These are phyloP conservation scores for Amphipyra berbera DNA, from an alignment of 2,888 invertebrate genomes.

Conservation along the genomic window DNA sequence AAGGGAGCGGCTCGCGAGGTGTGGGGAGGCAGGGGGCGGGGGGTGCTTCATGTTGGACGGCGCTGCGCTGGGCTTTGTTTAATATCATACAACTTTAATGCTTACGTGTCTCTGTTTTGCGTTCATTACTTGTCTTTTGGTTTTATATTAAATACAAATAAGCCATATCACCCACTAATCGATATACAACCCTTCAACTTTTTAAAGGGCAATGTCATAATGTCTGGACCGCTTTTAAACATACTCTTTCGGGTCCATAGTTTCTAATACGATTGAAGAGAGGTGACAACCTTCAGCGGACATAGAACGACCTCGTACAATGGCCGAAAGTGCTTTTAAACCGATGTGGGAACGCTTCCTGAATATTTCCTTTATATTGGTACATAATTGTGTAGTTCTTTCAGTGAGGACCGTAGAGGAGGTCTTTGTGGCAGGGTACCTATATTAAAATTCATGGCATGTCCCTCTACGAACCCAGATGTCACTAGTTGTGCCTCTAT, in stretches of 20 bases:
- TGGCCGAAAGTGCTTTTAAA: constrained; percentile 17
- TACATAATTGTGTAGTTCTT: constrained; percentile 28
- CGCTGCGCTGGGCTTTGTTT: constrained; percentile 53
- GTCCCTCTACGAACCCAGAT: constrained; percentile 15
- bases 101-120: constrained; percentile 34
- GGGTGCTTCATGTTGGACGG: constrained; percentile 26
- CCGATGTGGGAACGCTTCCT: constrained; percentile 5
- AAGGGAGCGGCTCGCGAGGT: constrained; percentile 22
- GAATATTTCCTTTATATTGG: constrained; percentile 26
- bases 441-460: constrained; percentile 13
- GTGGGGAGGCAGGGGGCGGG: neutral
- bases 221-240: too few species aligned
- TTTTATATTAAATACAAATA: neutral
- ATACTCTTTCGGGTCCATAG: too few species aligned
- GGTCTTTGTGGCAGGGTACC: neutral
- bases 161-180: too few species aligned
- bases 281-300: constrained; percentile 5
- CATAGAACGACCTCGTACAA: constrained; percentile 2
- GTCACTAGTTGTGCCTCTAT: constrained; percentile 10
- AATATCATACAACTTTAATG: constrained; percentile 56
- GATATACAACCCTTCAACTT: too few species aligned
- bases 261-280: neutral
- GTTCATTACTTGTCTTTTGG: constrained; percentile 15
- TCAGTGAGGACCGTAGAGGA: neutral
- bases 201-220: neutral